Percentiles rank a stretch among this genome's conserved stretches.
Evolutionary conservation across 2,888 invertebrate species (phyloP).

Genomic region (Lysandra bellargus): DNA sequence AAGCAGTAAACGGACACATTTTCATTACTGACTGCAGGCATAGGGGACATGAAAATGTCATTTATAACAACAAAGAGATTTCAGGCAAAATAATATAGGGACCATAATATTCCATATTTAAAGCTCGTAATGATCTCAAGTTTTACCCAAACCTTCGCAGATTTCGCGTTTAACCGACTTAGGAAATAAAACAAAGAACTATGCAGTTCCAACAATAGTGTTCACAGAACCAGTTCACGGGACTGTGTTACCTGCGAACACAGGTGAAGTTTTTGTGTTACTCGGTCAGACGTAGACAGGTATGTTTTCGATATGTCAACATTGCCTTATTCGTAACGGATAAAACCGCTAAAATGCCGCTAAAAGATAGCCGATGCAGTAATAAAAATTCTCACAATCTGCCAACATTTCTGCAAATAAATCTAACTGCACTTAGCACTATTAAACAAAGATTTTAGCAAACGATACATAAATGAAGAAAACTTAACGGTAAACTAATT

Average conservation of each 20-base stretch:
- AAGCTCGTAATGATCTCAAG: not conserved
- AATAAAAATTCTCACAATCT: not conserved
- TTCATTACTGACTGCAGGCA: not conserved
- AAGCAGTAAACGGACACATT: not conserved
- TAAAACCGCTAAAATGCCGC: not conserved
- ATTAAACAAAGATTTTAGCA: not conserved
- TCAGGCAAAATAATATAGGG: not conserved
- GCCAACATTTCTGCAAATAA: conserved; percentile 1
- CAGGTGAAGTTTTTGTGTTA: conserved; percentile 28
- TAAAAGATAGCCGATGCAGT: not conserved
- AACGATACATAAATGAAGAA: not conserved
- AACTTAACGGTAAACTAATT: conserved; percentile 14
- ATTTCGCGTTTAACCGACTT: not conserved
- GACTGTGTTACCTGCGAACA: conserved; percentile 22
- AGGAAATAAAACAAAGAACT: not conserved
- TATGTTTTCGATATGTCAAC: conserved; percentile 21
- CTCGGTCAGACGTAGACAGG: conserved; percentile 24
- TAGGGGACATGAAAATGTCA: not conserved
- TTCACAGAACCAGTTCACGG: conserved; percentile 26
- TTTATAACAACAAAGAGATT: not conserved
- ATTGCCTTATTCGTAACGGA: not conserved
- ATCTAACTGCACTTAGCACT: not conserved
- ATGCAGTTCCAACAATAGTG: conserved; percentile 8
- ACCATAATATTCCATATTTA: not conserved
- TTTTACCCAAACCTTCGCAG: not conserved